Conservation (phyloP, 2,888 invertebrate genomes). For the Lasioglossum morio region DNA sequence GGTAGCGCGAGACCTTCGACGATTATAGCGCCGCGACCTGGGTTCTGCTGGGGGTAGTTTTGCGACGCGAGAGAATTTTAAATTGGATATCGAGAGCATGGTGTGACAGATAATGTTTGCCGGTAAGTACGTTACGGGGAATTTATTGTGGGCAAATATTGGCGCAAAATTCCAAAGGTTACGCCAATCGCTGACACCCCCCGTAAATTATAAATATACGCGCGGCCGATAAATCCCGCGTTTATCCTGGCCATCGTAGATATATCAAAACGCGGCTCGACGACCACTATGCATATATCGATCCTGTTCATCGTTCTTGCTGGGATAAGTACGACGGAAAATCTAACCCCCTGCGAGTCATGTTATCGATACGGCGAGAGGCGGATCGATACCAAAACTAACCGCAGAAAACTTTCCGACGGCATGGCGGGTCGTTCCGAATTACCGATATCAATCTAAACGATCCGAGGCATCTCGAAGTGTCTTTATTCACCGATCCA, state of each 20-base stretch:
- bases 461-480: conserved; percentile 5
- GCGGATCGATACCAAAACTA: background rate
- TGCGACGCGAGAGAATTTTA: conserved; percentile 5
- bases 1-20: background rate
- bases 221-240: conserved; percentile 52
- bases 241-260: conserved; percentile 40
- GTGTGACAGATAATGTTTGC: conserved; percentile 30
- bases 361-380: background rate
- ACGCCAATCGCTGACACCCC: conserved; percentile 39
- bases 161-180: conserved; percentile 54
- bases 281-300: conserved; percentile 42
- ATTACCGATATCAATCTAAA: conserved; percentile 17
- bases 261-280: conserved; percentile 40
- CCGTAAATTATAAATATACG: conserved; percentile 59
- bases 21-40: background rate
- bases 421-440: background rate
- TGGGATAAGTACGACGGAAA: background rate
- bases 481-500: conserved; percentile 1
- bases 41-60: background rate
- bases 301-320: conserved; percentile 23
- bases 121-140: conserved; percentile 42
- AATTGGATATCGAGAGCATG: background rate
- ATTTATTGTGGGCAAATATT: conserved; percentile 55
- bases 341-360: background rate
- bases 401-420: background rate